phyloP scores from a whole-genome alignment of 2,888 invertebrate species.

The Pycnomerus fuliginosus region DNA sequence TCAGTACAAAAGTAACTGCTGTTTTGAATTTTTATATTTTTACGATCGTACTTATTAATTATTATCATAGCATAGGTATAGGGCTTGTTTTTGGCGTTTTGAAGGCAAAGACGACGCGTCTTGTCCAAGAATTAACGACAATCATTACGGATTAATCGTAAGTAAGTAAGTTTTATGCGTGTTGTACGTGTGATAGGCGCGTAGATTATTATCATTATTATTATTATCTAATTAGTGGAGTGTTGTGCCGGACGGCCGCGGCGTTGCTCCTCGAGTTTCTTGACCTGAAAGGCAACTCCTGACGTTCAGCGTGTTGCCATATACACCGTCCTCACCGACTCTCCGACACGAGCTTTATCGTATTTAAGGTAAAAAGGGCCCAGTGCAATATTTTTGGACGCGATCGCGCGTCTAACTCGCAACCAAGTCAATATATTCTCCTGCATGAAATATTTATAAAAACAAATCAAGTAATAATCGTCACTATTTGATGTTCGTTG shows the following conservation, averaged over 20 bases:
- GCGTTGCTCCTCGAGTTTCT: slow-evolving; percentile 20
- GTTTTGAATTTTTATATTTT: slow-evolving; percentile 30
- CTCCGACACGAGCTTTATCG: slow-evolving; percentile 29
- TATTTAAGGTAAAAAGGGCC: slow-evolving; percentile 33
- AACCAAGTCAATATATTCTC: slow-evolving; percentile 45
- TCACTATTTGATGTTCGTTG: slow-evolving; percentile 23
- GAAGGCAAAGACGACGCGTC: slow-evolving; percentile 47
- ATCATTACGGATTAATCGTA: slow-evolving; percentile 43
- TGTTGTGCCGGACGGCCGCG: slow-evolving; percentile 19
- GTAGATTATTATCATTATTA: slow-evolving; percentile 12
- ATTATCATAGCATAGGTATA: slow-evolving; percentile 28
- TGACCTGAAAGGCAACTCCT: slow-evolving; percentile 14
- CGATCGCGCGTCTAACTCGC: slow-evolving; percentile 37
- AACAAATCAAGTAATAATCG: slow-evolving; percentile 13
- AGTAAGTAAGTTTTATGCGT: slow-evolving; percentile 13
- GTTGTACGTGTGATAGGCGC: slow-evolving; percentile 26
- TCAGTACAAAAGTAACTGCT: slow-evolving; percentile 43
- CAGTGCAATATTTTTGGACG: slow-evolving; percentile 40
- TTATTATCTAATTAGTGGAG: slow-evolving; percentile 16
- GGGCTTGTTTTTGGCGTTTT: slow-evolving; percentile 45
- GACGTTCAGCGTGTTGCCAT: slow-evolving; percentile 1
- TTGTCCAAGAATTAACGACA: slow-evolving; percentile 55
- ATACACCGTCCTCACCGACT: slow-evolving; percentile 37
- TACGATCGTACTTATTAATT: slow-evolving; percentile 18
- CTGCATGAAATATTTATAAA: slow-evolving; percentile 6